These are phyloP conservation scores for Hydroisotoma schaefferi DNA, from an alignment of 2,888 invertebrate genomes.

Conservation along the genomic window DNA sequence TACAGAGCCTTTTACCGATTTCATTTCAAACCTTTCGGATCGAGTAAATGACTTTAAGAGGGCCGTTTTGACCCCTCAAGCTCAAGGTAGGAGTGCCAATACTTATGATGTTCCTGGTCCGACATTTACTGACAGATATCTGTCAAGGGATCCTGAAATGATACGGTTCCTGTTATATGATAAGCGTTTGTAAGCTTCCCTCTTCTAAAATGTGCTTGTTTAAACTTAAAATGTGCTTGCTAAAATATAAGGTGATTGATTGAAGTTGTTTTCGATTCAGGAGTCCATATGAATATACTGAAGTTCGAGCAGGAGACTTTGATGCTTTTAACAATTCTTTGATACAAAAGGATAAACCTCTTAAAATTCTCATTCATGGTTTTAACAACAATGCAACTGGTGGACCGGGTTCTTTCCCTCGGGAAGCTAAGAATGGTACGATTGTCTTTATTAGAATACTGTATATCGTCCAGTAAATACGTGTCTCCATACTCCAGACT, in stretches of 20 bases:
- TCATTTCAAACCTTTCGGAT: constrained; percentile 8
- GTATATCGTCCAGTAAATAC: background rate
- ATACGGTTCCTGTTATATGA: constrained; percentile 27
- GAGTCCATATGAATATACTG: constrained; percentile 22
- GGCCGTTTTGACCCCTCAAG: background rate
- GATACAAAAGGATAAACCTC: constrained; percentile 14
- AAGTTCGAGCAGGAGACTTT: constrained; percentile 18
- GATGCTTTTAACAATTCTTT: constrained; percentile 6
- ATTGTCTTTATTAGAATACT: background rate
- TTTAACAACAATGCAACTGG: constrained; percentile 34
- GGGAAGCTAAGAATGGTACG: constrained; percentile 32
- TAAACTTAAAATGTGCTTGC: too few relatives aligned
- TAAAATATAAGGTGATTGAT: constrained; percentile 1
- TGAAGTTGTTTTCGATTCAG: constrained; percentile 12
- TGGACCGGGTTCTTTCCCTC: constrained; percentile 25
- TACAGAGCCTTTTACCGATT: constrained; percentile 4
- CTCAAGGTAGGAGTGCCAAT: background rate
- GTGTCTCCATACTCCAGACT: background rate
- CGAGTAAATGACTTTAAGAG: constrained; percentile 4
- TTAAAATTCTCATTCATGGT: constrained; percentile 35
- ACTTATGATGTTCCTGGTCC: background rate
- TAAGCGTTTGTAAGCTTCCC: constrained; percentile 25
- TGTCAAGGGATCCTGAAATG: constrained; percentile 29
- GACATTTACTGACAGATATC: constrained; percentile 11
- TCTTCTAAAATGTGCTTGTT: too few relatives aligned